Percentiles rank a stretch among this genome's conserved stretches.
Evolutionary conservation across 2,888 invertebrate species (phyloP).

Genomic region (Drosophila multiciliata): DNA sequence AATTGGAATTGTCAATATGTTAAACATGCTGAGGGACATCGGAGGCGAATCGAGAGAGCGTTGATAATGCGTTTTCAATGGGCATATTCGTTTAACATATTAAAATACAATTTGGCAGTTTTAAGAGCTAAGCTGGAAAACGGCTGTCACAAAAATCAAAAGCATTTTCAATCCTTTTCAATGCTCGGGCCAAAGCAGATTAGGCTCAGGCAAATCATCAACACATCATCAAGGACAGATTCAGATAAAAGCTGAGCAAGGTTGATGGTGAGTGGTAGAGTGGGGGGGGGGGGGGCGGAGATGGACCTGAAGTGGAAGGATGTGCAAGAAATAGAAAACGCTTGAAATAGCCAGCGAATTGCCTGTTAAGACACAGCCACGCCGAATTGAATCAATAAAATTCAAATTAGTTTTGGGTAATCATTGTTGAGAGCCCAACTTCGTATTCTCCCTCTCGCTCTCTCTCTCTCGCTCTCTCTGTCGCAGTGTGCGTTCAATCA

Average conservation of each 20-base stretch:
- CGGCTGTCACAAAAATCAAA: constrained; percentile 39
- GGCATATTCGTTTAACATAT: constrained; percentile 70
- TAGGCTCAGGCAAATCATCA: constrained; percentile 59
- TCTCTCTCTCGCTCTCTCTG: no score
- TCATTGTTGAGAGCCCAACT: constrained; percentile 59
- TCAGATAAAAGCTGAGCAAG: constrained; percentile 39
- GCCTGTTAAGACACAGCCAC: constrained; percentile 51
- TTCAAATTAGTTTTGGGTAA: constrained; percentile 82
- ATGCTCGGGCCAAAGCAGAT: constrained; percentile 24
- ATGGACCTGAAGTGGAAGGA: neutral
- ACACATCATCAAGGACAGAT: constrained; percentile 62
- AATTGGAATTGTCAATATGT: constrained; percentile 38
- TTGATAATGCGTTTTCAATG: constrained; percentile 68
- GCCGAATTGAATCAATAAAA: constrained; percentile 77
- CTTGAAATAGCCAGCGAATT: constrained; percentile 26
- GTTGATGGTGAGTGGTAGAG: neutral
- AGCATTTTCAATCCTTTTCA: constrained; percentile 53
- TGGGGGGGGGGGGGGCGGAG: neutral
- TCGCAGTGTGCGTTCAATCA: constrained; percentile 65
- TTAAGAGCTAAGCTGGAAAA: constrained; percentile 26
- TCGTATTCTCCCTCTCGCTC: neutral
- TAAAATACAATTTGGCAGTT: constrained; percentile 71
- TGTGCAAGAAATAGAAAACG: constrained; percentile 19
- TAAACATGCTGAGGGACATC: constrained; percentile 4
- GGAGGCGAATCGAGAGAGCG: constrained; percentile 10